phyloP scores from a whole-genome alignment of 2,888 invertebrate genomes.

The Latrodectus hesperus region DNA sequence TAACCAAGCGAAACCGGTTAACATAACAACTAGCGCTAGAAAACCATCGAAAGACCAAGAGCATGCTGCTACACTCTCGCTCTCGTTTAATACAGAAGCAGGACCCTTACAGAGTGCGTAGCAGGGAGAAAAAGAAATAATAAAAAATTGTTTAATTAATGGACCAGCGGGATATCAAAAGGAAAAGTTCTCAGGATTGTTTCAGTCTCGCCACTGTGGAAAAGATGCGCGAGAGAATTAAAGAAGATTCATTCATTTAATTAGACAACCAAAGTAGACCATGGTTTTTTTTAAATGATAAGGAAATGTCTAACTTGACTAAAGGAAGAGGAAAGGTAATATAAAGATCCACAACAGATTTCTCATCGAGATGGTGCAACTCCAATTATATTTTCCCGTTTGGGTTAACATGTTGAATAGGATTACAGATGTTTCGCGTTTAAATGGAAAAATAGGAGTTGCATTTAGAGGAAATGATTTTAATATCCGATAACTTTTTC shows the following conservation, averaged over 20 bases:
- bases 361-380: conserved; percentile 15
- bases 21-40: conserved; percentile 1
- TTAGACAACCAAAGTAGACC: conserved; percentile 49
- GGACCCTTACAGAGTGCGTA: conserved; percentile 4
- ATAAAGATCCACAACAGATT: conserved; percentile 5
- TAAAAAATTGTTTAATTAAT: conserved; percentile 23
- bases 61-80: conserved; percentile 22
- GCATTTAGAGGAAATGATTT: too few species aligned
- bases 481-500: too few species aligned
- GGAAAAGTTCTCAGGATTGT: conserved; percentile 4
- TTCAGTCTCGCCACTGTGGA: neutral
- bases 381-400: conserved; percentile 35
- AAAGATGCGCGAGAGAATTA: neutral
- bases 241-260: conserved; percentile 35
- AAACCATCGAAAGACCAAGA: conserved; percentile 1
- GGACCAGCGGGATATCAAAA: conserved; percentile 8
- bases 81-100: conserved; percentile 19
- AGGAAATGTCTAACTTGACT: conserved; percentile 26
- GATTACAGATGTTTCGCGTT: neutral
- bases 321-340: conserved; percentile 8
- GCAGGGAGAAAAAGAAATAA: neutral
- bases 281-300: conserved; percentile 15
- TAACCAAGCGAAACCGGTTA: conserved; percentile 35
- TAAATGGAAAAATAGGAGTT: neutral
- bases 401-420: conserved; percentile 1